Conservation (phyloP, 2,888 invertebrate species). For the Halocaridina rubra region DNA sequence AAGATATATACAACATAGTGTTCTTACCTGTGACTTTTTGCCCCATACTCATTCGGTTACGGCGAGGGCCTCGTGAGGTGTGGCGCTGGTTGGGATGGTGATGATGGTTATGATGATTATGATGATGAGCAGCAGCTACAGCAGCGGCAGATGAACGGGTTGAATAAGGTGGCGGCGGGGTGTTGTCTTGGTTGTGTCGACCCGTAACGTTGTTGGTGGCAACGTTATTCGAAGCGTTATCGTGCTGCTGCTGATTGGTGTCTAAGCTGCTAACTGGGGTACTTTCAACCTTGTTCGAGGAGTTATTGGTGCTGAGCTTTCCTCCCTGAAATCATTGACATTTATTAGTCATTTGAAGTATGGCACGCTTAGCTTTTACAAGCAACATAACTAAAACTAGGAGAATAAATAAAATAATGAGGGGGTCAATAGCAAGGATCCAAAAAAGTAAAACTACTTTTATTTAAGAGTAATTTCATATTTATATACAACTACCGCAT, state of each 20-base stretch:
- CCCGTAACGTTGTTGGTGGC: constrained; percentile 32
- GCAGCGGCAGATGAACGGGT: constrained; percentile 57
- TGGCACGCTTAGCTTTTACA: no score
- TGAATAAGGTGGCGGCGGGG: constrained; percentile 51
- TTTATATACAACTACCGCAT: no score
- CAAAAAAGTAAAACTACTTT: no score
- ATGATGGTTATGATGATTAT: constrained; percentile 32
- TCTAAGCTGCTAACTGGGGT: constrained; percentile 18
- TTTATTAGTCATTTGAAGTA: no score
- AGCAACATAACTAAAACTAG: no score
- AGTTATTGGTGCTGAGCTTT: constrained; percentile 41
- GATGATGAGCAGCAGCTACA: constrained; percentile 28
- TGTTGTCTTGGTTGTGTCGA: constrained; percentile 36
- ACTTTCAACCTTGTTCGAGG: constrained; percentile 25
- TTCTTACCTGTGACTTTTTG: constrained; percentile 62
- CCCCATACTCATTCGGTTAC: constrained; percentile 63
- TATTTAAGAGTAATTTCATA: no score
- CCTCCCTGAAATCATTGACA: constrained; percentile 40
- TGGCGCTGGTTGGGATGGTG: constrained; percentile 59
- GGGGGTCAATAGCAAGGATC: not conserved
- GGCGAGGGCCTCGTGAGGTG: constrained; percentile 57
- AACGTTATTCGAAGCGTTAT: constrained; percentile 43
- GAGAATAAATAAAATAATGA: no score
- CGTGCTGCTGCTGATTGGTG: constrained; percentile 50
- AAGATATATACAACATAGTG: not conserved